Evolutionary conservation across 2,888 invertebrate genomes (phyloP).

Genomic region (Caenorhabditis imperialis): DNA sequence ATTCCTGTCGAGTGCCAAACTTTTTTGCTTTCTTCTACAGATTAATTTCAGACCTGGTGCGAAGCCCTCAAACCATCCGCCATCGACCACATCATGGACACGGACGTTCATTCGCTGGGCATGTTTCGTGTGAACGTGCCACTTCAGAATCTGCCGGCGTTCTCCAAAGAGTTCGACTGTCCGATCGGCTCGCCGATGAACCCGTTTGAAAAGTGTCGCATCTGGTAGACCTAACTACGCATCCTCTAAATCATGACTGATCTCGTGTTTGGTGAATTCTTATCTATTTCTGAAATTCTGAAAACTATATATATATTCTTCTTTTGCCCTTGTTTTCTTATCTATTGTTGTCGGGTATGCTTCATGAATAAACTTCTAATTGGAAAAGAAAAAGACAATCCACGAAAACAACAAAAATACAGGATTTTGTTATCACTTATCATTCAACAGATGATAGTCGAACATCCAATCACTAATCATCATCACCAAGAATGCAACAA

Average conservation of each 20-base stretch:
- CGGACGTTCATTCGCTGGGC: conserved; percentile 70
- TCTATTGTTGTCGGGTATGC: no score
- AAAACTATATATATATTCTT: no score
- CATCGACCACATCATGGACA: conserved; percentile 69
- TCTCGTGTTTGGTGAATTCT: no score
- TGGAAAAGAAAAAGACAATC: no score
- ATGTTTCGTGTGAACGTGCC: conserved; percentile 61
- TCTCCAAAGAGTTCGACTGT: conserved; percentile 77
- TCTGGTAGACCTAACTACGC: conserved; percentile 64
- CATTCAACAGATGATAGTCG: no score
- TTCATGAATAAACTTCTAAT: no score
- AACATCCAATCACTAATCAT: no score
- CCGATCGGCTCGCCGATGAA: conserved; percentile 77
- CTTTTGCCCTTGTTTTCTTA: no score
- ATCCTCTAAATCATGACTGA: neutral
- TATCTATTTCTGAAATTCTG: no score
- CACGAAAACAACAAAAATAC: no score
- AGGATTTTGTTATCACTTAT: no score
- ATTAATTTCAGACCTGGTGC: conserved; percentile 70
- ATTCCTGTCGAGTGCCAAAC: neutral
- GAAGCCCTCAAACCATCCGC: conserved; percentile 69
- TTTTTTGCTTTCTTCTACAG: neutral
- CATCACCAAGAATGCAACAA: neutral
- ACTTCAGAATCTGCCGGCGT: conserved; percentile 67
- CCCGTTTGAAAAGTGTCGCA: conserved; percentile 75